These are phyloP conservation scores for Rhagologus leucostigma DNA, from an alignment of 2,113 vertebrate species.

Conservation along the genomic window DNA sequence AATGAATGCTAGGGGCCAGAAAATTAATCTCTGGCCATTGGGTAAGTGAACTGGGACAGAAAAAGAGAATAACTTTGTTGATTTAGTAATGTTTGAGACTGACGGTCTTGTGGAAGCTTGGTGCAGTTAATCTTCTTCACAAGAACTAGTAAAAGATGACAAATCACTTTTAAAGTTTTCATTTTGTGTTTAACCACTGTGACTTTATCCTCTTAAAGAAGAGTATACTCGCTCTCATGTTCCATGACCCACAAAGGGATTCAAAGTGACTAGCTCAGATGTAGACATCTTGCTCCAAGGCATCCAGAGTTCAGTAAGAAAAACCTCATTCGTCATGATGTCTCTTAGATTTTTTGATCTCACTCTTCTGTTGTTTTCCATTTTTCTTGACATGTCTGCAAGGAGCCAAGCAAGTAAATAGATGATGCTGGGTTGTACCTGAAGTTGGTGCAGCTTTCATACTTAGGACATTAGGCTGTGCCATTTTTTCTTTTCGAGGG, in stretches of 20 bases:
- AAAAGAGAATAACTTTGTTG: background rate
- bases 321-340: background rate
- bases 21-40: background rate
- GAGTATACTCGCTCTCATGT: background rate
- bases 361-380: background rate
- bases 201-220: background rate
- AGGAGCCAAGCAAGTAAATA: background rate
- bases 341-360: background rate
- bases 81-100: background rate
- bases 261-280: background rate
- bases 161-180: background rate
- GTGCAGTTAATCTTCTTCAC: background rate
- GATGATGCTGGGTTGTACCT: background rate
- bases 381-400: background rate
- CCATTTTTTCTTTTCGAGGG: background rate
- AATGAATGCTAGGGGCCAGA: background rate
- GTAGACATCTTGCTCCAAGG: background rate
- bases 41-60: background rate
- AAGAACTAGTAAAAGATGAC: background rate
- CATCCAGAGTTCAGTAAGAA: background rate
- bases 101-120: background rate
- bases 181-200: background rate
- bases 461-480: background rate
- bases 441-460: rapidly evolving
- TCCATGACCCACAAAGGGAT: background rate